Conservation (phyloP, 2,888 invertebrate species). For the Nomada flava region DNA sequence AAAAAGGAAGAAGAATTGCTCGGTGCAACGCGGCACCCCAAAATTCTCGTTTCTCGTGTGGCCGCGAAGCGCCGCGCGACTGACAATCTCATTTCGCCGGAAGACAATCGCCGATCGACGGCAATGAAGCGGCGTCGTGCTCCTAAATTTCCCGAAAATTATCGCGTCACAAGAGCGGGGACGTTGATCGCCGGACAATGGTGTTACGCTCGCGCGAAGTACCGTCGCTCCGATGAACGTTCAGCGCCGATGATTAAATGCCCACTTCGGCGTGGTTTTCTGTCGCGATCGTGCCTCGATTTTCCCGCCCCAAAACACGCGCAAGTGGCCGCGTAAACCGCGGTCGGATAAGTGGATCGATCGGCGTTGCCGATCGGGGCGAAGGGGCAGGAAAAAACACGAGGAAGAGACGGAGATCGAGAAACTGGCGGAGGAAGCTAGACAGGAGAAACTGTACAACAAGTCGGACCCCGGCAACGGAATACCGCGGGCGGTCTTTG, state of each 20-base stretch:
- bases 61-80: neutral
- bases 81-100: conserved; percentile 41
- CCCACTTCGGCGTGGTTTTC: conserved; percentile 4
- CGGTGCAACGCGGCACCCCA: neutral
- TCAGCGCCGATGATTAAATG: conserved; percentile 28
- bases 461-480: conserved; percentile 79
- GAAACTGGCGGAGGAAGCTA: conserved; percentile 38
- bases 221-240: conserved; percentile 21
- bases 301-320: conserved; percentile 64
- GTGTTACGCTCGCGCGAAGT: conserved; percentile 14
- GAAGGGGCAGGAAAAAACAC: conserved; percentile 23
- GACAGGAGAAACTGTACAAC: conserved; percentile 75
- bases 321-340: conserved; percentile 82
- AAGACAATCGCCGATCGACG: conserved; percentile 39
- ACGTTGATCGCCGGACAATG: conserved; percentile 34
- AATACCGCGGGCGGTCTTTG: conserved; percentile 81
- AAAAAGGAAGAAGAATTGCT: neutral
- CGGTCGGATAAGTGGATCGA: conserved; percentile 79
- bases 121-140: conserved; percentile 15
- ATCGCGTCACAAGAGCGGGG: conserved; percentile 10
- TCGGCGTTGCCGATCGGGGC: conserved; percentile 69
- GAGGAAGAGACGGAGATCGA: conserved; percentile 40
- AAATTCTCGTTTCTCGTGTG: conserved; percentile 8
- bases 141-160: conserved; percentile 50
- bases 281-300: neutral